A percentile compares a stretch with the other conserved stretches of the same genome.
phyloP scores from a whole-genome alignment of 2,888 invertebrate genomes.

The Mechanitis mazaeus region DNA sequence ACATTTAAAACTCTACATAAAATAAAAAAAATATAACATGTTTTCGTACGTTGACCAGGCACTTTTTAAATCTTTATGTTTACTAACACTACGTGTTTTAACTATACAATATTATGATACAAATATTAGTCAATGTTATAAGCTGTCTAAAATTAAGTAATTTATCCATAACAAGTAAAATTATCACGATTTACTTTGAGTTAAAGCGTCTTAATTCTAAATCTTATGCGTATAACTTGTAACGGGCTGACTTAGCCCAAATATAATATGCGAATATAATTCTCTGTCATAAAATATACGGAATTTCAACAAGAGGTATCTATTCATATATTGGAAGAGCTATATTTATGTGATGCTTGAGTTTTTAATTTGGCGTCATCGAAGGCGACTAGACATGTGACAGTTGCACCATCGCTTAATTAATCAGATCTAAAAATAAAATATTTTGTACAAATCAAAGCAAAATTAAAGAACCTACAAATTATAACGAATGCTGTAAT shows the following conservation, averaged over 20 bases:
- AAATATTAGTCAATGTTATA: slow-evolving; percentile 35
- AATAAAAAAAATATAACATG: slow-evolving; percentile 1
- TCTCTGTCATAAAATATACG: slow-evolving; percentile 60
- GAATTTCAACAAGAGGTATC: slow-evolving; percentile 70
- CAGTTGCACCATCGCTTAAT: slow-evolving; percentile 45
- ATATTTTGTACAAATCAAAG: slow-evolving; percentile 71
- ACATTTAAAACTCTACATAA: neutral
- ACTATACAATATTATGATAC: slow-evolving; percentile 37
- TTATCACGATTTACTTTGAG: slow-evolving; percentile 64
- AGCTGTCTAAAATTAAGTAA: slow-evolving; percentile 36
- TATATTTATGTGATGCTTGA: slow-evolving; percentile 51
- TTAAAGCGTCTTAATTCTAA: slow-evolving; percentile 64
- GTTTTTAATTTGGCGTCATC: slow-evolving; percentile 35
- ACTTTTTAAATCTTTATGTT: slow-evolving; percentile 30
- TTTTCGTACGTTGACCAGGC: slow-evolving; percentile 25
- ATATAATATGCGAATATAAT: slow-evolving; percentile 54
- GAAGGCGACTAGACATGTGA: slow-evolving; percentile 39
- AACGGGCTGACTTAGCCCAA: slow-evolving; percentile 47
- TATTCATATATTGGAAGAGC: slow-evolving; percentile 54
- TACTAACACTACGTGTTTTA: slow-evolving; percentile 31
- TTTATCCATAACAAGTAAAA: slow-evolving; percentile 35
- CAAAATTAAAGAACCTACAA: slow-evolving; percentile 72
- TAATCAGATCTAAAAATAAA: slow-evolving; percentile 64
- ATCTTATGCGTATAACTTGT: slow-evolving; percentile 42
- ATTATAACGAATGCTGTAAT: slow-evolving; percentile 59